Evolutionary conservation across 2,888 invertebrate species (phyloP).

Genomic region (Cybosia mesomella): DNA sequence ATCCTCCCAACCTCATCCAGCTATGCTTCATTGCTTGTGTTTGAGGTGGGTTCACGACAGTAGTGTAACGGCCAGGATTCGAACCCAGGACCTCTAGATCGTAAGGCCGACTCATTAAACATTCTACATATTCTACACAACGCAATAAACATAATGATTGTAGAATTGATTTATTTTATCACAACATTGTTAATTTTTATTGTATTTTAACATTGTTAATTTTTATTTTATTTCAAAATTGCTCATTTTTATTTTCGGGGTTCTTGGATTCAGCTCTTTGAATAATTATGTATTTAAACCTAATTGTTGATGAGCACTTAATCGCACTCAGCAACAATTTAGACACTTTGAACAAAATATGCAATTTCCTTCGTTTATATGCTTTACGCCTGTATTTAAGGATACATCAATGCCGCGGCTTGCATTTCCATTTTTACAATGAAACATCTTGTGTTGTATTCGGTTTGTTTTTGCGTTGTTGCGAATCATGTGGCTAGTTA

Average conservation of each 20-base stretch:
- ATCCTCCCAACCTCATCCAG: too few species aligned
- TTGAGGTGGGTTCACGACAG: too few species aligned
- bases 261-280: constrained; percentile 12
- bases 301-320: not conserved
- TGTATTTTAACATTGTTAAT: too few species aligned
- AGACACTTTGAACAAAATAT: not conserved
- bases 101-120: too few species aligned
- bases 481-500: constrained; percentile 1
- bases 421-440: constrained; percentile 15
- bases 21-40: too few species aligned
- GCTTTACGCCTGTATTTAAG: constrained; percentile 21
- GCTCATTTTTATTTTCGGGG: not conserved
- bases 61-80: too few species aligned
- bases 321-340: not conserved
- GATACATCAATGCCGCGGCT: not conserved
- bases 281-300: not conserved
- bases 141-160: too few species aligned
- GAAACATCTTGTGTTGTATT: constrained; percentile 1
- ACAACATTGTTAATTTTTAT: too few species aligned
- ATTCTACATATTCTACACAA: too few species aligned
- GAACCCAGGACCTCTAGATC: too few species aligned
- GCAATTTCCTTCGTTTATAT: constrained; percentile 22
- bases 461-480: constrained; percentile 6
- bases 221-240: too few species aligned
- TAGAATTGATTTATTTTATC: too few species aligned